A percentile compares a stretch with the other conserved stretches of the same genome.
phyloP scores from a whole-genome alignment of 2,888 invertebrate species.

The Blastobasis lacticolella region DNA sequence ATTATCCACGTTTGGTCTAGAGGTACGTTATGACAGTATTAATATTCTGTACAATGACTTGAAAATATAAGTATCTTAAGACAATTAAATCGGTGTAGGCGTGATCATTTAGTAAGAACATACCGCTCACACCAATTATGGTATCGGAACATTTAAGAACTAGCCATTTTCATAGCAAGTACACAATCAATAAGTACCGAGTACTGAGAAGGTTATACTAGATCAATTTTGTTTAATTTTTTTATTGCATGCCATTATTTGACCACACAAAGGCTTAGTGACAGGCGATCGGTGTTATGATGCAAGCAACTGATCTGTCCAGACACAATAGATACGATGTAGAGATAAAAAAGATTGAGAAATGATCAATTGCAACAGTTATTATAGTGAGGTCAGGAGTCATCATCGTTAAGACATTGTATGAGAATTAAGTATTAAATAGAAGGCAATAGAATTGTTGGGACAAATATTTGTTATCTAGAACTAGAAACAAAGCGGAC shows the following conservation, averaged over 20 bases:
- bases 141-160: conserved; percentile 13
- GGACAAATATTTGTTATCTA: too few species aligned
- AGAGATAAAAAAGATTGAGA: conserved; percentile 15
- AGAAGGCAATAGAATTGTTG: background rate
- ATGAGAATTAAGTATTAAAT: background rate
- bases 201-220: background rate
- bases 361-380: conserved; percentile 11
- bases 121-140: conserved; percentile 30
- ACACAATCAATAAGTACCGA: background rate
- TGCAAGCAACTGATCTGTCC: conserved; percentile 17
- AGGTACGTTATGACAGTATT: background rate
- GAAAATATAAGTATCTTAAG: conserved; percentile 15
- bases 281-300: conserved; percentile 16
- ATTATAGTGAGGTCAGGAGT: conserved; percentile 9
- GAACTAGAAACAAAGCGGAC: too few species aligned
- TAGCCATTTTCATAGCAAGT: background rate
- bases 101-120: conserved; percentile 29
- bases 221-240: background rate
- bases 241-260: conserved; percentile 2
- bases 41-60: background rate
- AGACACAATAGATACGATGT: conserved; percentile 14
- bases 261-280: conserved; percentile 7
- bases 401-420: background rate
- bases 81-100: conserved; percentile 20
- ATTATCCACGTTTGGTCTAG: too few species aligned